These are phyloP conservation scores for Ormia ochracea DNA, from an alignment of 2,888 invertebrate genomes.

Conservation along the genomic window DNA sequence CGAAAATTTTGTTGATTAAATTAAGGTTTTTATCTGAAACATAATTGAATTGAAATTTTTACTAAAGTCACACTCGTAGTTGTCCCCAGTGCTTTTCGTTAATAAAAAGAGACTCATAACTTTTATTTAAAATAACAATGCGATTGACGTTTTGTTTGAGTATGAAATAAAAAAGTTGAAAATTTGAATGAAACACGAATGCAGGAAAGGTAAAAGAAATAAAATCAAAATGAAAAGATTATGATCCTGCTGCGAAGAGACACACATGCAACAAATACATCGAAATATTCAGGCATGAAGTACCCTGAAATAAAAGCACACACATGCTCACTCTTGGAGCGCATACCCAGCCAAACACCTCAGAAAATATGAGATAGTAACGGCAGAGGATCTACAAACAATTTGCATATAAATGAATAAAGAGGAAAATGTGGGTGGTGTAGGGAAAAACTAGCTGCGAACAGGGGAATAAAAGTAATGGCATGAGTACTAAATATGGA, in stretches of 20 bases:
- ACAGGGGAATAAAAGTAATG: background rate
- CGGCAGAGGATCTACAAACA: slow-evolving; percentile 42
- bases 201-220: slow-evolving; percentile 22
- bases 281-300: background rate
- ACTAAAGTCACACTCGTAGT: slow-evolving; percentile 16
- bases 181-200: slow-evolving; percentile 7
- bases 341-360: background rate
- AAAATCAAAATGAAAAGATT: slow-evolving; percentile 50
- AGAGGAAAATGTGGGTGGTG: slow-evolving; percentile 31
- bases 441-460: background rate
- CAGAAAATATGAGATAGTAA: slow-evolving; percentile 10
- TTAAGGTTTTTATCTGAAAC: slow-evolving; percentile 8
- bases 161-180: slow-evolving; percentile 19
- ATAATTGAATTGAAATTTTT: slow-evolving; percentile 33
- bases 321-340: slow-evolving; percentile 24
- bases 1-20: slow-evolving; percentile 37
- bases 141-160: slow-evolving; percentile 50
- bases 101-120: slow-evolving; percentile 49
- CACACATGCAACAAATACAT: slow-evolving; percentile 65
- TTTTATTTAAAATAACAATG: slow-evolving; percentile 47
- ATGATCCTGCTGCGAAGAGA: slow-evolving; percentile 68
- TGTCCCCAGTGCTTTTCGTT: slow-evolving; percentile 16
- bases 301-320: slow-evolving; percentile 63
- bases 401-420: slow-evolving; percentile 10
- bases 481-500: slow-evolving; percentile 31